Evolutionary conservation across 2,888 invertebrate species (phyloP).

Genomic region (Cacoxenus indagator): DNA sequence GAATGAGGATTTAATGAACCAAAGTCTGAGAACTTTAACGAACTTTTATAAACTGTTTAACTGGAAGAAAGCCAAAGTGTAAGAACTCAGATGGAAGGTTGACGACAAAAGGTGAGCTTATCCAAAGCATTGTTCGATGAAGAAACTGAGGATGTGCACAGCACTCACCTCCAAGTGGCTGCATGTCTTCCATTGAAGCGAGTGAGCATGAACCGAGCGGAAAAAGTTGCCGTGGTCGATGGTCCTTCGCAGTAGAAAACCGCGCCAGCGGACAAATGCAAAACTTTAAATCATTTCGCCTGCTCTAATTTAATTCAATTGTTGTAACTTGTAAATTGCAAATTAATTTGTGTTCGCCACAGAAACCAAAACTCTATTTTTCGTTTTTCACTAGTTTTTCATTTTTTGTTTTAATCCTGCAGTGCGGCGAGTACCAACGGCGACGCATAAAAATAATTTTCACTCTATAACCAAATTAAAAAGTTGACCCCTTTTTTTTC

Average conservation of each 20-base stretch:
- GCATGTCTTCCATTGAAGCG: not conserved
- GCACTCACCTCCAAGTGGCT: not conserved
- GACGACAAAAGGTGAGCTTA: not conserved
- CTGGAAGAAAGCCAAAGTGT: not conserved
- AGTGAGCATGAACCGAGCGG: too few relatives aligned
- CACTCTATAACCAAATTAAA: conserved; percentile 5
- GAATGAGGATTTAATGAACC: too few relatives aligned
- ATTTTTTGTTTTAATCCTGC: not conserved
- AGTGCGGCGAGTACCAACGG: not conserved
- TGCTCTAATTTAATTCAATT: conserved; percentile 6
- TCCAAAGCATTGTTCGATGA: not conserved
- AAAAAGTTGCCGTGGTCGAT: too few relatives aligned
- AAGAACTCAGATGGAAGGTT: not conserved
- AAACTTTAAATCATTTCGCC: not conserved
- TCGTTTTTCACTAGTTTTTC: not conserved
- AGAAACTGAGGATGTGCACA: too few relatives aligned
- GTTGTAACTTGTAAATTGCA: conserved; percentile 4
- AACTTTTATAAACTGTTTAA: not conserved
- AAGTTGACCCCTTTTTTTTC: not conserved
- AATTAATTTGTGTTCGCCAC: conserved; percentile 4
- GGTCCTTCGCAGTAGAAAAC: too few relatives aligned
- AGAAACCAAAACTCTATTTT: conserved; percentile 5
- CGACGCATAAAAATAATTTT: conserved; percentile 3
- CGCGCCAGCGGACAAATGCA: not conserved
- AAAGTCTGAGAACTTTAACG: too few relatives aligned